These are phyloP conservation scores for Sitta carolinensis DNA, from an alignment of 2,797 vertebrate species.

Conservation along the genomic window DNA sequence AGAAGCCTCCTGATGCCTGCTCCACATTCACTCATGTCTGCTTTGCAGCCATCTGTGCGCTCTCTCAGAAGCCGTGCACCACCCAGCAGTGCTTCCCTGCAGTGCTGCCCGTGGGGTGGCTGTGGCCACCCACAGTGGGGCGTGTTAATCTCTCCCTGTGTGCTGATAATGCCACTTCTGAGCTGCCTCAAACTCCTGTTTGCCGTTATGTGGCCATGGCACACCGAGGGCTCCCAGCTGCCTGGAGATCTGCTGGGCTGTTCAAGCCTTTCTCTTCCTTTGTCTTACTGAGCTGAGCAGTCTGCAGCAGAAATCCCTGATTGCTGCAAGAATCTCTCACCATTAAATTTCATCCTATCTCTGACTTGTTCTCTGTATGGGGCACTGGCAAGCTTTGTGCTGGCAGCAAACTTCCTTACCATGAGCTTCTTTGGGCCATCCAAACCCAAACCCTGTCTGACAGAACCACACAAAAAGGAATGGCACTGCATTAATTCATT, in stretches of 20 bases:
- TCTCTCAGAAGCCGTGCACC: not conserved
- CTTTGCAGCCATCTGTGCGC: not conserved
- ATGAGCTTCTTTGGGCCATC: not conserved
- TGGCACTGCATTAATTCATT: not conserved
- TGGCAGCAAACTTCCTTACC: not conserved
- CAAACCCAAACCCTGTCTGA: not conserved
- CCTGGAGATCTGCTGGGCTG: not conserved
- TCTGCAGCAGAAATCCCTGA: not conserved
- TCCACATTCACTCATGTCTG: rapidly evolving
- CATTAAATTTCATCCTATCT: not conserved
- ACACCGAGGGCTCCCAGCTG: not conserved
- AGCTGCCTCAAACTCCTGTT: not conserved
- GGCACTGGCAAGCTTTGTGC: not conserved
- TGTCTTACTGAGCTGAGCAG: not conserved
- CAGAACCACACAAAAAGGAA: not conserved
- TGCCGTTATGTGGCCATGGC: rapidly evolving
- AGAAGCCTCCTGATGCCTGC: not conserved
- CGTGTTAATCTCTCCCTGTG: not conserved
- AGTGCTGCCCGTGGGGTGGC: rapidly evolving
- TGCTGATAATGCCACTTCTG: not conserved
- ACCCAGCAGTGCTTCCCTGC: not conserved
- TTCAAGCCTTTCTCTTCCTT: not conserved
- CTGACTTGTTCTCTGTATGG: not conserved
- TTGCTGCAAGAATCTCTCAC: not conserved
- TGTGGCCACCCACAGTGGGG: not conserved